Evolutionary conservation across 2,113 vertebrate species (phyloP).

Genomic region (Odontesthes bonariensis): DNA sequence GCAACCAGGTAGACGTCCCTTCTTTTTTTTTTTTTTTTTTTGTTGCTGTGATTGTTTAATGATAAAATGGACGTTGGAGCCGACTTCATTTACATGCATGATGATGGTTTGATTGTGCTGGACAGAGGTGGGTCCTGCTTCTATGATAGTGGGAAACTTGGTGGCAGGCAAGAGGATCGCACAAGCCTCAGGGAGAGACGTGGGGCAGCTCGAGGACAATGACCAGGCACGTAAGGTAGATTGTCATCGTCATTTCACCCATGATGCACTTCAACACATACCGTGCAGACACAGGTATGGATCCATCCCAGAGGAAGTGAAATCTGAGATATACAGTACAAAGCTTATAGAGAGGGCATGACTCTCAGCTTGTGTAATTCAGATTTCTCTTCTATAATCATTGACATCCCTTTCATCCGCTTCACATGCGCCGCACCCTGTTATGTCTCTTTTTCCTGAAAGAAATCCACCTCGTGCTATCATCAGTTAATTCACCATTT

Average conservation of each 20-base stretch:
- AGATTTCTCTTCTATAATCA: background rate
- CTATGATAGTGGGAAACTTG: slow-evolving; percentile 96
- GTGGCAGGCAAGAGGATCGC: slow-evolving; percentile 96
- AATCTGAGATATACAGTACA: background rate
- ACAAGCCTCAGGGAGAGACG: slow-evolving; percentile 93
- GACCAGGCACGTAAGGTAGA: slow-evolving; percentile 94
- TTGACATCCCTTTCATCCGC: background rate
- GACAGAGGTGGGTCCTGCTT: slow-evolving; percentile 94
- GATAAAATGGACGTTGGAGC: background rate
- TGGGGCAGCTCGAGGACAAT: slow-evolving; percentile 93
- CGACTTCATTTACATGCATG: background rate
- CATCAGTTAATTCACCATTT: background rate
- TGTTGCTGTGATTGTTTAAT: background rate
- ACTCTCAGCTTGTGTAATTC: slow-evolving; percentile 1
- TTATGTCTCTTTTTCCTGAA: slow-evolving; percentile 9
- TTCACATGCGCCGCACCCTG: background rate
- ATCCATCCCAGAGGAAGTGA: background rate
- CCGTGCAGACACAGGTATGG: slow-evolving; percentile 46
- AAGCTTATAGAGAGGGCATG: background rate
- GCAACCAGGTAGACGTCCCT: slow-evolving; percentile 86
- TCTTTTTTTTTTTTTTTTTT: no score
- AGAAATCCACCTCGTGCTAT: background rate
- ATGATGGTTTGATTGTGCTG: slow-evolving; percentile 40
- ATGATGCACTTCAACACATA: slow-evolving; percentile 7
- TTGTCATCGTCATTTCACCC: slow-evolving; percentile 59